Conservation (phyloP, 2,797 vertebrate species). For the Anguilla anguilla region DNA sequence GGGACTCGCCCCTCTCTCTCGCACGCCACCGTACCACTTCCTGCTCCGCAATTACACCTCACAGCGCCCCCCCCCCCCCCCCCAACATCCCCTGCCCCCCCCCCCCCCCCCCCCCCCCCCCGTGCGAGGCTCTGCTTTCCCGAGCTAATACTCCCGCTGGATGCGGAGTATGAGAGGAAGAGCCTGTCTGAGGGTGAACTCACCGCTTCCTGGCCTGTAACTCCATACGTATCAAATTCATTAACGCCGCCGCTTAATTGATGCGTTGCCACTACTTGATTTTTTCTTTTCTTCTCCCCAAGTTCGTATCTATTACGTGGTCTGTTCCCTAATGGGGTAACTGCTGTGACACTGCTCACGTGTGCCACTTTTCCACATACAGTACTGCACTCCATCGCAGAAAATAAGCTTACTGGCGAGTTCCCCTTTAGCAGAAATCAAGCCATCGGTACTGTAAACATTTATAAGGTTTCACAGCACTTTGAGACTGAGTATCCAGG, state of each 20-base stretch:
- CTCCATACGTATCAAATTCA: background rate
- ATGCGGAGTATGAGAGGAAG: background rate
- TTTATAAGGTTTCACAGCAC: background rate
- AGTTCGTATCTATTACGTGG: too few species aligned
- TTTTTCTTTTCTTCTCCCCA: too few species aligned
- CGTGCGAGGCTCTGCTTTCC: constrained; percentile 11
- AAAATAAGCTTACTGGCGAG: background rate
- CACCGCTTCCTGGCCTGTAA: background rate
- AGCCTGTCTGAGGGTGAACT: background rate
- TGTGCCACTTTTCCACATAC: background rate
- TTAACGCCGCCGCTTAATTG: background rate
- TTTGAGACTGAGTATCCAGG: background rate
- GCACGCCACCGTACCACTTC: background rate
- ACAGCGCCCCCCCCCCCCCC: background rate
- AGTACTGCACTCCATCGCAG: background rate
- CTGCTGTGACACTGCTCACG: background rate
- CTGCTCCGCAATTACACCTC: constrained; percentile 44
- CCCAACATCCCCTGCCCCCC: too few species aligned
- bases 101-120: background rate
- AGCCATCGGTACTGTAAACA: background rate
- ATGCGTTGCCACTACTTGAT: too few species aligned
- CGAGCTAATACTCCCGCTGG: constrained; percentile 7
- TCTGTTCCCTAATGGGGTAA: background rate
- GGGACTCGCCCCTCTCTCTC: constrained; percentile 32
- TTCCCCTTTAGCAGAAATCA: background rate